Evolutionary conservation across 2,797 vertebrate species (phyloP).

Genomic region (Sebastiscus albofasciatus): DNA sequence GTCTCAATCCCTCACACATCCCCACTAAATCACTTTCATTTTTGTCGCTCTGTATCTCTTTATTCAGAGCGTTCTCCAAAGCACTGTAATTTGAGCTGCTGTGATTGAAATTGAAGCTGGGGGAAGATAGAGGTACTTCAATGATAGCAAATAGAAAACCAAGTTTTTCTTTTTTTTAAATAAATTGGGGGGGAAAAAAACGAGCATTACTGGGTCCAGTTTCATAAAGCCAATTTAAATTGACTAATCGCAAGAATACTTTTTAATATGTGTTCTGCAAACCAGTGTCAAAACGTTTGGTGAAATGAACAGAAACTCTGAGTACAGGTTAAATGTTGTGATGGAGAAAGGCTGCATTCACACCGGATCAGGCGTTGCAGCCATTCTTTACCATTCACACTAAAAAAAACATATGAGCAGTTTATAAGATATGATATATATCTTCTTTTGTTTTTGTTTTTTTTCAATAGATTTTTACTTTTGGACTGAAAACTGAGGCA

Average conservation of each 20-base stretch:
- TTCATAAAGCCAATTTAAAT: background rate
- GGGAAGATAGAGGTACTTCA: background rate
- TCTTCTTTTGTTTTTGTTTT: background rate
- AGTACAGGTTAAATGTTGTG: background rate
- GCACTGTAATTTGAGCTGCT: constrained; percentile 11
- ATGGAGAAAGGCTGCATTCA: background rate
- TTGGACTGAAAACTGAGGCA: too few species aligned
- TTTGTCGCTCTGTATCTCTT: background rate
- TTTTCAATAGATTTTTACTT: too few species aligned
- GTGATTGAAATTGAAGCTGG: constrained; percentile 31
- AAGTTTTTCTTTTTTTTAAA: background rate
- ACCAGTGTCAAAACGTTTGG: background rate
- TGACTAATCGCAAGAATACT: background rate
- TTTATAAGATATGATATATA: background rate
- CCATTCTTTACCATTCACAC: fast-evolving
- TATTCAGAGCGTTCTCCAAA: background rate
- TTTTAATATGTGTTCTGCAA: background rate
- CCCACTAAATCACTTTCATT: constrained; percentile 13
- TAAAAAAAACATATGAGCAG: background rate
- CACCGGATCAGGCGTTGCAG: too few species aligned
- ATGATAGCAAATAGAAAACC: constrained; percentile 1
- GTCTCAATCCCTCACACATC: constrained; percentile 30
- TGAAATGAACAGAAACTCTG: background rate
- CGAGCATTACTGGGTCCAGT: background rate
- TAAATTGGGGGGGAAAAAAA: background rate